A percentile compares a stretch with the other conserved stretches of the same genome.
Conservation (phyloP, 2,797 vertebrate genomes). For the Bucorvus abyssinicus region DNA sequence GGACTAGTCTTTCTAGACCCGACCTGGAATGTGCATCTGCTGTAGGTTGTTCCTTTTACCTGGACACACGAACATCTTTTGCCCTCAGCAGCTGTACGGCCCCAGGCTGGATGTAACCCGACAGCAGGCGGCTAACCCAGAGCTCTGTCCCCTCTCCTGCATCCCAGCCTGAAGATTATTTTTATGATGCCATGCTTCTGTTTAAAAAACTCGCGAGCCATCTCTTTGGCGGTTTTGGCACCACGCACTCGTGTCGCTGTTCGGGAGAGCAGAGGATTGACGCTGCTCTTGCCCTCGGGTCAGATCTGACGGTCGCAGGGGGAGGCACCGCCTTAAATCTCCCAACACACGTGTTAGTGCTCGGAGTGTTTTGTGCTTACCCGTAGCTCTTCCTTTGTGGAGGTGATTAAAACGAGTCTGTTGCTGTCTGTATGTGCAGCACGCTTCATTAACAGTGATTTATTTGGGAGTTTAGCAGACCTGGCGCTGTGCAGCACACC, state of each 20-base stretch:
- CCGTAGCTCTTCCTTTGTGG: slow-evolving; percentile 35
- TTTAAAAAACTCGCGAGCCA: neutral
- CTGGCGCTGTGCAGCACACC: slow-evolving; percentile 40
- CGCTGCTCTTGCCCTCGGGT: neutral
- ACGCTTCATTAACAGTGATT: slow-evolving; percentile 75
- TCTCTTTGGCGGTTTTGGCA: neutral
- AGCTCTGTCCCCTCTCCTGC: neutral
- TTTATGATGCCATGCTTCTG: rapidly evolving
- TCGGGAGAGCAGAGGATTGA: neutral
- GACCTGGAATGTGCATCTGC: too few relatives aligned
- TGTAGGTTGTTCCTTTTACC: neutral
- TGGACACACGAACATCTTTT: rapidly evolving
- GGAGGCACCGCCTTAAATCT: neutral
- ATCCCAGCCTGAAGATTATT: neutral
- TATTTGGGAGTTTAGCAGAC: slow-evolving; percentile 58
- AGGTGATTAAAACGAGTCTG: slow-evolving; percentile 64
- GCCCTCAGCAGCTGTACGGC: neutral
- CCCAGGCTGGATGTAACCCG: neutral
- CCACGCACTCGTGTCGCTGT: rapidly evolving
- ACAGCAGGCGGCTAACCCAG: rapidly evolving
- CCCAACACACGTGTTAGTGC: neutral
- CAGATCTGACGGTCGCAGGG: neutral
- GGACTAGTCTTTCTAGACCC: neutral
- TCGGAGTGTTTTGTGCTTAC: neutral
- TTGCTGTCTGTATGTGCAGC: slow-evolving; percentile 49